Percentiles rank a stretch among this genome's conserved stretches.
phyloP scores from a whole-genome alignment of 2,888 invertebrate genomes.

The Lycia hirtaria region DNA sequence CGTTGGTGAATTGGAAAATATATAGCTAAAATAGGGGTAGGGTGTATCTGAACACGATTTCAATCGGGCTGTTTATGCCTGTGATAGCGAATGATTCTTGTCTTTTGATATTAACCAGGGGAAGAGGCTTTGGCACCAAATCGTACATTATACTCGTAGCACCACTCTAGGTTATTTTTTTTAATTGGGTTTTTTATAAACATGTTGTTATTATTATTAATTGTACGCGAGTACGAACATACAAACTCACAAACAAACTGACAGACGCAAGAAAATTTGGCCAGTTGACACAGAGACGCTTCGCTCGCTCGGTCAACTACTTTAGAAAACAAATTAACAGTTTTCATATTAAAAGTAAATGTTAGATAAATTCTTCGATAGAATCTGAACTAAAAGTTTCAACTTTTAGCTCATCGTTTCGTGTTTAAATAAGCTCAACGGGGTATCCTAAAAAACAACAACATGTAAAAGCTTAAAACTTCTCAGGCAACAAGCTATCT shows the following conservation, averaged over 20 bases:
- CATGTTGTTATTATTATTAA: no score
- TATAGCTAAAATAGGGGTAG: conserved; percentile 25
- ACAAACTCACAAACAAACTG: no score
- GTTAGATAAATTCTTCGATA: background rate
- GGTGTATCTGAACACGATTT: conserved; percentile 13
- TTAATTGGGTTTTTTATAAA: no score
- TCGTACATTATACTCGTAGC: no score
- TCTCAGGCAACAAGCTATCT: background rate
- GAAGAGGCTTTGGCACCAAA: no score
- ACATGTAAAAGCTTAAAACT: background rate
- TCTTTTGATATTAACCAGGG: background rate
- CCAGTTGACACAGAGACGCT: no score
- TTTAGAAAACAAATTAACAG: background rate
- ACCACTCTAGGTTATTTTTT: no score
- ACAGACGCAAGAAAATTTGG: no score
- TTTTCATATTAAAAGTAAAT: background rate
- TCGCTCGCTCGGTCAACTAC: no score
- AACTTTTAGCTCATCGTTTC: background rate
- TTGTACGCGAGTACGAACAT: no score
- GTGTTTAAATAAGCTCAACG: background rate
- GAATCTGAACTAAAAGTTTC: background rate
- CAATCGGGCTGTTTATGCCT: conserved; percentile 6
- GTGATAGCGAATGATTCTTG: background rate
- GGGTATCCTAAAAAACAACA: background rate
- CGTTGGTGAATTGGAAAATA: conserved; percentile 36